These are phyloP conservation scores for Cataglyphis rosenhaueri DNA, from an alignment of 2,888 invertebrate species.

Conservation along the genomic window DNA sequence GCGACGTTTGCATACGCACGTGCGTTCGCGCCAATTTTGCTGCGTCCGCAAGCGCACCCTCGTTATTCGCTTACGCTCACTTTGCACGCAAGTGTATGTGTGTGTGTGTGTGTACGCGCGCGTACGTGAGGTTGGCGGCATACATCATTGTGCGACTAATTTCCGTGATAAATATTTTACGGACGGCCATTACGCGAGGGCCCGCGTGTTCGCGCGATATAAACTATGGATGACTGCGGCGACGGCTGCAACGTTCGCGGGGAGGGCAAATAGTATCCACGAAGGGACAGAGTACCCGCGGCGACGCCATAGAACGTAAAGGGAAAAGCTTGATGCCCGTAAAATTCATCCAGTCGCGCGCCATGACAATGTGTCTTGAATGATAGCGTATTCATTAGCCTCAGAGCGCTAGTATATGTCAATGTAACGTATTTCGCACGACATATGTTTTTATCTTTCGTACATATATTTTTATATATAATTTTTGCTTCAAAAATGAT, in stretches of 20 bases:
- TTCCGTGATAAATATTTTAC: slow-evolving; percentile 83
- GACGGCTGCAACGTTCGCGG: slow-evolving; percentile 69
- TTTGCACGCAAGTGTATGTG: slow-evolving; percentile 40
- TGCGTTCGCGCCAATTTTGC: slow-evolving; percentile 68
- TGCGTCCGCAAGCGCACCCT: slow-evolving; percentile 54
- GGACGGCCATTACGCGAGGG: slow-evolving; percentile 79
- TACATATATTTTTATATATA: not conserved
- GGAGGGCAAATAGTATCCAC: slow-evolving; percentile 69
- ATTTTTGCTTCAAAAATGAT: not conserved
- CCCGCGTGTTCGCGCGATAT: slow-evolving; percentile 73
- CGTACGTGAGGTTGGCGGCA: slow-evolving; percentile 74
- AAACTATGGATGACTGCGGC: slow-evolving; percentile 73
- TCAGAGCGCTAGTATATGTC: not conserved
- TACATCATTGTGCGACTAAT: slow-evolving; percentile 82
- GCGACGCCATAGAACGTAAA: slow-evolving; percentile 51
- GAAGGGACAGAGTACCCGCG: slow-evolving; percentile 75
- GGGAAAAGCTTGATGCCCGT: slow-evolving; percentile 76
- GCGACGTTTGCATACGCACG: slow-evolving; percentile 49
- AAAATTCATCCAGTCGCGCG: slow-evolving; percentile 76
- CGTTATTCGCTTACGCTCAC: slow-evolving; percentile 36
- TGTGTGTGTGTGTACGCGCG: slow-evolving; percentile 50
- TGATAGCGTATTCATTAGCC: slow-evolving; percentile 28
- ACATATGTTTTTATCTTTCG: not conserved
- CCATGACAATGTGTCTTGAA: slow-evolving; percentile 64
- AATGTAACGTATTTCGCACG: not conserved